These are phyloP conservation scores for Dromaius novaehollandiae DNA, from an alignment of 2,113 vertebrate species.

Conservation along the genomic window DNA sequence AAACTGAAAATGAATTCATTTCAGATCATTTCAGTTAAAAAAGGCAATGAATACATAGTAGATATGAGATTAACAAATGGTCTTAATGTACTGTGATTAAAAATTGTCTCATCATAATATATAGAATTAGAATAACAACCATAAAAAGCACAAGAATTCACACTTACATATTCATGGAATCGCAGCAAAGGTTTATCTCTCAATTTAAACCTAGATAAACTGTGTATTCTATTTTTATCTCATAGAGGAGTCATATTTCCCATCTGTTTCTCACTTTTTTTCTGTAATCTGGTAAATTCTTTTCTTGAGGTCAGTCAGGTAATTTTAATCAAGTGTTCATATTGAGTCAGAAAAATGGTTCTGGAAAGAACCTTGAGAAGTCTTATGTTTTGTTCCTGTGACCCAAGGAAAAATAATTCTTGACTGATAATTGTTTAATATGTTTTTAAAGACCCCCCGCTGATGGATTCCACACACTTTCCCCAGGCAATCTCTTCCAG, in stretches of 20 bases:
- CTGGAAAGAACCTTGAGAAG: not conserved
- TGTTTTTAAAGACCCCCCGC: not conserved
- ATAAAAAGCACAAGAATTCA: conserved; percentile 18
- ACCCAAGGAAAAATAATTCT: not conserved
- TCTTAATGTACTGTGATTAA: not conserved
- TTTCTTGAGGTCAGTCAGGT: not conserved
- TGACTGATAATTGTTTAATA: not conserved
- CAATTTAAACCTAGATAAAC: not conserved
- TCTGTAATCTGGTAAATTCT: not conserved
- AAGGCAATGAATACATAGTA: not conserved
- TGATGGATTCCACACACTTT: not conserved
- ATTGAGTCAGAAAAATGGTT: not conserved
- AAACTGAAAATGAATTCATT: not conserved
- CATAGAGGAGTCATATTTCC: not conserved
- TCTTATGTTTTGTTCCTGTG: not conserved
- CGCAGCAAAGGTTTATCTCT: not conserved
- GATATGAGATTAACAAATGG: not conserved
- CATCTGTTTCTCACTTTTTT: conserved; percentile 32
- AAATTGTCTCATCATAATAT: not conserved
- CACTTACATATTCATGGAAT: not conserved
- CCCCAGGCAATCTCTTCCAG: not conserved
- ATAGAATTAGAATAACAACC: not conserved
- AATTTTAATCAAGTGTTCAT: not conserved
- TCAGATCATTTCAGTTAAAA: not conserved
- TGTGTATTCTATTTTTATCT: not conserved